These are phyloP conservation scores for Cosmopolites sordidus DNA, from an alignment of 2,888 invertebrate species.

Conservation along the genomic window DNA sequence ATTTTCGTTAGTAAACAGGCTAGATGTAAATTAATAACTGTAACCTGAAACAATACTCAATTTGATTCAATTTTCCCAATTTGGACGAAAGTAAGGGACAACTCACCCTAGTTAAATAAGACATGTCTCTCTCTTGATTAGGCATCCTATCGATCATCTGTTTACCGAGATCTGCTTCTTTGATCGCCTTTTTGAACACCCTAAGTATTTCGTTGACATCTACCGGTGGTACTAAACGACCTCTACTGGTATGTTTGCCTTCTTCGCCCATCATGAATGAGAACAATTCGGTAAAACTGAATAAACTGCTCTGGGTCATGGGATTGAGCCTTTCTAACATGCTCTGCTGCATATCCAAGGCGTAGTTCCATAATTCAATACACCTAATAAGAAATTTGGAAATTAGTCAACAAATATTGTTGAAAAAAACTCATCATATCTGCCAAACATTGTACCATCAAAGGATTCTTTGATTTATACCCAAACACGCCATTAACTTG, in stretches of 20 bases:
- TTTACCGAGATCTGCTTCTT: constrained; percentile 66
- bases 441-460: no score
- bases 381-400: constrained; percentile 62
- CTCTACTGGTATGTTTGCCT: constrained; percentile 56
- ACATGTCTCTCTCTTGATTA: constrained; percentile 66
- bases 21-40: constrained; percentile 81
- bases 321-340: constrained; percentile 90
- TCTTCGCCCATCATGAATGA: constrained; percentile 91
- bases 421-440: no score
- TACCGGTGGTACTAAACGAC: constrained; percentile 64
- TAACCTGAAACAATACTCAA: constrained; percentile 30
- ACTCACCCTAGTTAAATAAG: constrained; percentile 71
- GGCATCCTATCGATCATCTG: constrained; percentile 57
- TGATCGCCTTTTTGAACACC: constrained; percentile 78
- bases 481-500: no score
- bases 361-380: constrained; percentile 94
- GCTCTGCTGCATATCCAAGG: constrained; percentile 91
- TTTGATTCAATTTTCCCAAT: no score
- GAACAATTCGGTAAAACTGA: constrained; percentile 92
- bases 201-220: constrained; percentile 76
- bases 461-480: no score
- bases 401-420: neutral
- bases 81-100: neutral
- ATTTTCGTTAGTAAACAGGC: constrained; percentile 71
- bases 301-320: constrained; percentile 90